phyloP scores from a whole-genome alignment of 2,888 invertebrate species.

The Hartigia nigra region DNA sequence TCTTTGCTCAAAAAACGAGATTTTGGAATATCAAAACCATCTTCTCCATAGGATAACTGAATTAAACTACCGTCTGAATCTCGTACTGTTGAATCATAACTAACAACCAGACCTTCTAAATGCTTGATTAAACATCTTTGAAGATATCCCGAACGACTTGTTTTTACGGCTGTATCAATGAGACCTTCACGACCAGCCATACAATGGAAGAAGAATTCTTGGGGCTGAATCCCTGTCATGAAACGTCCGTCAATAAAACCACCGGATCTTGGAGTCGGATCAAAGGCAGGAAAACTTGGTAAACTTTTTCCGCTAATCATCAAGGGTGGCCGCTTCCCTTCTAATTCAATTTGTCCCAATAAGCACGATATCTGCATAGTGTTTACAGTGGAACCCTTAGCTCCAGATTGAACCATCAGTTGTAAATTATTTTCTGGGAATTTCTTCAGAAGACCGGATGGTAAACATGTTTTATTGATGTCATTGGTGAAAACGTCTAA shows the following conservation, averaged over 20 bases:
- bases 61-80: conserved; percentile 94
- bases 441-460: conserved; percentile 83
- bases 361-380: conserved; percentile 98
- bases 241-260: conserved; percentile 97
- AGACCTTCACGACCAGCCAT: conserved; percentile 99
- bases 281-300: conserved; percentile 91
- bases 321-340: conserved; percentile 94
- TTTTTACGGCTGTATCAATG: conserved; percentile 99
- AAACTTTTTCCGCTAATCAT: conserved; percentile 94
- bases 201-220: conserved; percentile 99
- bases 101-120: conserved; percentile 92
- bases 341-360: conserved; percentile 97
- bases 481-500: conserved; percentile 89
- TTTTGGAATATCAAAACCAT: conserved; percentile 90
- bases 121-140: conserved; percentile 91
- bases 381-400: conserved; percentile 98
- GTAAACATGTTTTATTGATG: conserved; percentile 88
- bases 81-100: conserved; percentile 95
- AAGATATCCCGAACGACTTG: conserved; percentile 97
- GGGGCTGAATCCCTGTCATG: conserved; percentile 97
- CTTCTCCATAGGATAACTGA: conserved; percentile 92
- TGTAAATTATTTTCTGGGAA: conserved; percentile 98
- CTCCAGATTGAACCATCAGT: conserved; percentile 98
- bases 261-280: conserved; percentile 90
- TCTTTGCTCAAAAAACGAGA: conserved; percentile 84